phyloP scores from a whole-genome alignment of 2,113 vertebrate species.

The Nanorana parkeri region DNA sequence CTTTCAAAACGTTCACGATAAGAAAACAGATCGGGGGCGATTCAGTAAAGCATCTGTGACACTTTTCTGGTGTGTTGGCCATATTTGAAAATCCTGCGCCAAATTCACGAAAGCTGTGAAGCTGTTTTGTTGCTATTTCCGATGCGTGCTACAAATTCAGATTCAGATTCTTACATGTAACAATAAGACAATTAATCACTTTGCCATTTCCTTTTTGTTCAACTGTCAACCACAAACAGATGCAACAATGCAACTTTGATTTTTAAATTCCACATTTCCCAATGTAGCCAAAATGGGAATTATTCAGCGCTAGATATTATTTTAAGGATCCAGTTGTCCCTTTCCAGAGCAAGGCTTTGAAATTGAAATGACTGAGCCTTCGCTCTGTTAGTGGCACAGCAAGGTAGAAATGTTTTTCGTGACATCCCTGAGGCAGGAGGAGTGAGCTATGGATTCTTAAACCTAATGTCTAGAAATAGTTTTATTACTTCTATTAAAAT shows the following conservation, averaged over 20 bases:
- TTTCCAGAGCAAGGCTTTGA: slow-evolving; percentile 29
- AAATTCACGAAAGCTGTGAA: too few species aligned
- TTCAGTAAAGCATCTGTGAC: too few species aligned
- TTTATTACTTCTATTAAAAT: neutral
- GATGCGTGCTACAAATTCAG: too few species aligned
- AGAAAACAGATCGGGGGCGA: too few species aligned
- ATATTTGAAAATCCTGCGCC: too few species aligned
- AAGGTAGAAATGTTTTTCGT: slow-evolving; percentile 3
- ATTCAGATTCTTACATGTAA: too few species aligned
- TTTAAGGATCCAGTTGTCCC: neutral
- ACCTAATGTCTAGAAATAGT: neutral
- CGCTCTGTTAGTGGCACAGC: slow-evolving; percentile 30
- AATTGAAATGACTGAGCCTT: slow-evolving; percentile 27
- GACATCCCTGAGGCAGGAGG: slow-evolving; percentile 28
- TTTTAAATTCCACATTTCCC: neutral
- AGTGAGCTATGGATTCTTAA: slow-evolving; percentile 11
- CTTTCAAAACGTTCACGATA: too few species aligned
- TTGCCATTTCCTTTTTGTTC: too few species aligned
- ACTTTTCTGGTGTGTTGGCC: too few species aligned
- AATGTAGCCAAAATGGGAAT: neutral
- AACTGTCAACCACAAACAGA: too few species aligned
- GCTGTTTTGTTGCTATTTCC: too few species aligned
- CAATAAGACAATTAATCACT: too few species aligned
- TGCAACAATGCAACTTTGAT: neutral
- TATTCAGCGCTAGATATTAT: slow-evolving; percentile 5